Evolutionary conservation across 1,140 invertebrate genomes (phyloP).

Genomic region (Muscidifurax raptorellus): DNA sequence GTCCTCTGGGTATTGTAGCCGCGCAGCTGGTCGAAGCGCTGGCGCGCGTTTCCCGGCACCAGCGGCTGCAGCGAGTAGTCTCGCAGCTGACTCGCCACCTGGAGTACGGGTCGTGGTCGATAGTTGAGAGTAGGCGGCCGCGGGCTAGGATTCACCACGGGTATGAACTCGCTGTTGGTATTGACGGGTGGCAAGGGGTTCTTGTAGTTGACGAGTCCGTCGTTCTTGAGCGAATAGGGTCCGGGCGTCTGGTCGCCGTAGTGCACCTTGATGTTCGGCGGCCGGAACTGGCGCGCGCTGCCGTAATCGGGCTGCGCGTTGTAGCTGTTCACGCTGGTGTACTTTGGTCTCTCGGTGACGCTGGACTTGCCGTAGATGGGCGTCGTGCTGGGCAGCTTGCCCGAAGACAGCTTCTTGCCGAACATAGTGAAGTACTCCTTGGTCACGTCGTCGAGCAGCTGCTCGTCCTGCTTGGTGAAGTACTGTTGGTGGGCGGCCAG

Average conservation of each 20-base stretch:
- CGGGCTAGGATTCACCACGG: constrained; percentile 57
- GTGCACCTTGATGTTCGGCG: constrained; percentile 69
- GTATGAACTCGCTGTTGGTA: constrained; percentile 82
- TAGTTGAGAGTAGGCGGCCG: constrained; percentile 52
- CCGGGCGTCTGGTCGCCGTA: constrained; percentile 68
- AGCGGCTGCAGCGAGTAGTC: constrained; percentile 50
- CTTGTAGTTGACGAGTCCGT: constrained; percentile 79
- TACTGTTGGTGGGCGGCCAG: constrained; percentile 81
- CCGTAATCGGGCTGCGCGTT: constrained; percentile 1
- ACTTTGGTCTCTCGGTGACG: constrained; percentile 69
- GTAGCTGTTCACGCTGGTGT: constrained; percentile 55
- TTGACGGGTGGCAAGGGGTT: constrained; percentile 78
- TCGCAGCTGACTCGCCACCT: constrained; percentile 57
- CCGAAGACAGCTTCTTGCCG: constrained; percentile 80
- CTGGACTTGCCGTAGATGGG: constrained; percentile 75
- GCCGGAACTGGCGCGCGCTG: constrained; percentile 62
- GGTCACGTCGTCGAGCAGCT: constrained; percentile 83
- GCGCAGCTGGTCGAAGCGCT: constrained; percentile 35
- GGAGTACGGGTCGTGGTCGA: constrained; percentile 54
- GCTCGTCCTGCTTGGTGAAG: constrained; percentile 84
- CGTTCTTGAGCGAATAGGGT: constrained; percentile 76
- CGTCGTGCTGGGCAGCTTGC: constrained; percentile 74
- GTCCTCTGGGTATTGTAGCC: constrained; percentile 55
- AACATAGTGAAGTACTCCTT: constrained; percentile 86
- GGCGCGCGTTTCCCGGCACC: neutral